These are phyloP conservation scores for Myzus persicae DNA, from an alignment of 1,140 invertebrate genomes.

Conservation along the genomic window DNA sequence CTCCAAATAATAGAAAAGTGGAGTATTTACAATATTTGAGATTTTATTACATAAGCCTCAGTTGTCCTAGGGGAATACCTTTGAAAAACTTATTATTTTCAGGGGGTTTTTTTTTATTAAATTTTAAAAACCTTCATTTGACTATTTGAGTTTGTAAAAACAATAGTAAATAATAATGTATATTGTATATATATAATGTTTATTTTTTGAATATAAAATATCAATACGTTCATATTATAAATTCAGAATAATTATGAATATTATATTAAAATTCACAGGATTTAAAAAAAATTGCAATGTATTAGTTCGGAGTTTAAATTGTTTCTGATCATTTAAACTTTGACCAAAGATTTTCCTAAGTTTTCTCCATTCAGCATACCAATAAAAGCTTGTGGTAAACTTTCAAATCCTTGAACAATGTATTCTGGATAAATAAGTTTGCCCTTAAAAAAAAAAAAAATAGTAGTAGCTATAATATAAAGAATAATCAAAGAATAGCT, in stretches of 20 bases:
- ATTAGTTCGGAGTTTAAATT: background rate
- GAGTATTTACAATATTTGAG: no score
- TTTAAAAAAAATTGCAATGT: background rate
- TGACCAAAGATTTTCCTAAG: slow-evolving; percentile 72
- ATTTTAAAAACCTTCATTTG: background rate
- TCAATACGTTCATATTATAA: background rate
- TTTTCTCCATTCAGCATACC: slow-evolving; percentile 71
- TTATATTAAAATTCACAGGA: background rate
- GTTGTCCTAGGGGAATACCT: background rate
- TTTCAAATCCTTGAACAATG: slow-evolving; percentile 73
- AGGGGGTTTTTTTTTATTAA: no score
- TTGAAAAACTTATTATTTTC: background rate
- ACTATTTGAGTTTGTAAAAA: background rate
- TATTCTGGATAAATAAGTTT: slow-evolving; percentile 74
- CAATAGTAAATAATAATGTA: no score
- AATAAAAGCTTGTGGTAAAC: slow-evolving; percentile 73
- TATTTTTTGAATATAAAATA: background rate
- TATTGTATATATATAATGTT: background rate
- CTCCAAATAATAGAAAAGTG: no score
- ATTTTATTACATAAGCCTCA: no score
- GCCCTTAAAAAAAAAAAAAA: slow-evolving; percentile 64
- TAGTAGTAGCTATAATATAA: background rate
- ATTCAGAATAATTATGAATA: background rate
- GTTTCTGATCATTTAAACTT: slow-evolving; percentile 64
- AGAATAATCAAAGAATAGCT: background rate